These are phyloP conservation scores for Microctonus hyperodae DNA, from an alignment of 2,888 invertebrate species.

Conservation along the genomic window DNA sequence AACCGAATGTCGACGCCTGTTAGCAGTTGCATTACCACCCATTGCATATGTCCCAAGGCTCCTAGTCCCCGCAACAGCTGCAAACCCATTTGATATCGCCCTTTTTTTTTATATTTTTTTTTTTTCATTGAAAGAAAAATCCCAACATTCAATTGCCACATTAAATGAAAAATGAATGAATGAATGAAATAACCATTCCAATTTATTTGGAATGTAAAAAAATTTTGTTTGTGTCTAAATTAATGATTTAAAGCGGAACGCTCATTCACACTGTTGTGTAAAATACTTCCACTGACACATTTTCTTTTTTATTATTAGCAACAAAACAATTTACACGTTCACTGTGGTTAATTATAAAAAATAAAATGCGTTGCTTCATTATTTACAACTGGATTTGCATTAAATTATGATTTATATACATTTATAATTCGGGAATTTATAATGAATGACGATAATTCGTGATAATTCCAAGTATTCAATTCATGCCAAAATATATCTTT, in stretches of 20 bases:
- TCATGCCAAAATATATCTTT: background rate
- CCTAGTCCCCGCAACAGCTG: slow-evolving; percentile 60
- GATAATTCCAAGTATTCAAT: background rate
- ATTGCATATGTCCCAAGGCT: slow-evolving; percentile 53
- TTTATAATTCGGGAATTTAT: background rate
- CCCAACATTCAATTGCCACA: background rate
- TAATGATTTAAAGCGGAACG: background rate
- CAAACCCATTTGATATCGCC: slow-evolving; percentile 49
- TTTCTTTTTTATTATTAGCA: background rate
- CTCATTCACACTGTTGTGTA: background rate
- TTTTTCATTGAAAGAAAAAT: slow-evolving; percentile 1
- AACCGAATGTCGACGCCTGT: slow-evolving; percentile 62
- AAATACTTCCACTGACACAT: background rate
- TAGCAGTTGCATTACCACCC: slow-evolving; percentile 50
- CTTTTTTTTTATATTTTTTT: slow-evolving; percentile 1
- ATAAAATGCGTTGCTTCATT: background rate
- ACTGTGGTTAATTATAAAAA: background rate
- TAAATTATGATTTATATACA: background rate
- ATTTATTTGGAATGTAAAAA: background rate
- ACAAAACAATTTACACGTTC: background rate
- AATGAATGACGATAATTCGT: background rate
- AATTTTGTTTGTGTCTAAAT: background rate
- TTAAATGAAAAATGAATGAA: background rate
- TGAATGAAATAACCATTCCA: background rate
- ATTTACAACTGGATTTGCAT: background rate